These are phyloP conservation scores for Cancer borealis DNA, from an alignment of 2,888 invertebrate species.

Conservation along the genomic window DNA sequence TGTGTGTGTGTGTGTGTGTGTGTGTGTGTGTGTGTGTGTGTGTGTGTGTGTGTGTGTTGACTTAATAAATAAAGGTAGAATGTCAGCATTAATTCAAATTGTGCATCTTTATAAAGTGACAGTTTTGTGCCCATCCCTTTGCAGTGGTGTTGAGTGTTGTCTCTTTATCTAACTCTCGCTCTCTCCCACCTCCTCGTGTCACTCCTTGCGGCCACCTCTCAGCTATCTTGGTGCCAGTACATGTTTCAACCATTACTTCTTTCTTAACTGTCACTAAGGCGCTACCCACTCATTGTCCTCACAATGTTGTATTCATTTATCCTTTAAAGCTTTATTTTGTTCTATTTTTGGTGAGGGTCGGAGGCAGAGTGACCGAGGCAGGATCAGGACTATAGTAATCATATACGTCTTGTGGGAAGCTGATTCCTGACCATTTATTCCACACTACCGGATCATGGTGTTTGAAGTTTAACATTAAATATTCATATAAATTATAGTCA, in stretches of 20 bases:
- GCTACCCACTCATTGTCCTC: background rate
- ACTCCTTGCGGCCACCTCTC: constrained; percentile 3
- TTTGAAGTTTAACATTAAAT: background rate
- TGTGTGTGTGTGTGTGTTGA: background rate
- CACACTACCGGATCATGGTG: background rate
- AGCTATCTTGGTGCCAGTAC: constrained; percentile 4
- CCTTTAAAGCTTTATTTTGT: background rate
- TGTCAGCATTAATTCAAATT: background rate
- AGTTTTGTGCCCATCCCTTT: background rate
- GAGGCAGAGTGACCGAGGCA: background rate
- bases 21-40: too few relatives aligned
- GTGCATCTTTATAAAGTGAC: background rate
- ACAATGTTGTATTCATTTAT: background rate
- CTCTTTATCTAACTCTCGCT: background rate
- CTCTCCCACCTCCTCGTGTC: background rate
- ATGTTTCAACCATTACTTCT: background rate
- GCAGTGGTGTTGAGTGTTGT: background rate
- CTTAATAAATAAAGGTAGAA: background rate
- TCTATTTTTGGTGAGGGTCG: background rate
- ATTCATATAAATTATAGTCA: background rate
- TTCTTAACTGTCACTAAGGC: background rate
- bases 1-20: background rate
- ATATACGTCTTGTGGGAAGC: background rate
- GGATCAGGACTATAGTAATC: background rate
- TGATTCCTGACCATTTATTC: background rate